phyloP scores from a whole-genome alignment of 2,888 invertebrate genomes.

The Slavum lentiscoides region DNA sequence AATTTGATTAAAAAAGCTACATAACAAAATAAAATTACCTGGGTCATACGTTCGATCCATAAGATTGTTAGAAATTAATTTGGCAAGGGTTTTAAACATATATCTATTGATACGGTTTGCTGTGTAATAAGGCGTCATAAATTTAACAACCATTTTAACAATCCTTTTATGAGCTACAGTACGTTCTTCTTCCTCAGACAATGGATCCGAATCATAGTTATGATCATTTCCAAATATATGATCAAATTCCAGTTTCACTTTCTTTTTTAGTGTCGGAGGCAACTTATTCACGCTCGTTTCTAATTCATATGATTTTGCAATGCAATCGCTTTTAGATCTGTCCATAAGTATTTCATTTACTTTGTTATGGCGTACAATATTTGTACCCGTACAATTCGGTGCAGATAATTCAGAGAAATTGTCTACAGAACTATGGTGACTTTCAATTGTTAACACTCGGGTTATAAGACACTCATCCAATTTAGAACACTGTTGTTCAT shows the following conservation, averaged over 20 bases:
- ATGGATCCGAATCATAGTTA: slow-evolving; percentile 54
- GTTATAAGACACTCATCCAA: slow-evolving; percentile 13
- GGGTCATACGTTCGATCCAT: slow-evolving; percentile 55
- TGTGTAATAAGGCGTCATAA: slow-evolving; percentile 56
- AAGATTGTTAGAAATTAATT: slow-evolving; percentile 56
- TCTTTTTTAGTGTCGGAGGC: slow-evolving; percentile 50
- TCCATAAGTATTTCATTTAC: slow-evolving; percentile 33
- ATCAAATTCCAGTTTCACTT: slow-evolving; percentile 55
- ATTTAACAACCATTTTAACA: slow-evolving; percentile 56
- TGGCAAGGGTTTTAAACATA: slow-evolving; percentile 57
- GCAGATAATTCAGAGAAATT: background rate
- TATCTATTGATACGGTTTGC: slow-evolving; percentile 56
- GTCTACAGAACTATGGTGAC: background rate
- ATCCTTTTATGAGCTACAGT: slow-evolving; percentile 56
- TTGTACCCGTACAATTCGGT: background rate
- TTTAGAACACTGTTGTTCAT: slow-evolving; percentile 11
- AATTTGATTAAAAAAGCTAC: background rate
- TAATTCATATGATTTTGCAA: slow-evolving; percentile 56
- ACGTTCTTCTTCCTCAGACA: slow-evolving; percentile 54
- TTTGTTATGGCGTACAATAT: slow-evolving; percentile 4
- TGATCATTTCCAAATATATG: slow-evolving; percentile 55
- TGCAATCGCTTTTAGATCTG: slow-evolving; percentile 54
- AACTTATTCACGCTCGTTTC: slow-evolving; percentile 54
- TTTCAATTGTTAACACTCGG: background rate
- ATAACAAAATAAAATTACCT: slow-evolving; percentile 55